Conservation (phyloP, 2,113 vertebrate genomes). For the Plestiodon gilberti region DNA sequence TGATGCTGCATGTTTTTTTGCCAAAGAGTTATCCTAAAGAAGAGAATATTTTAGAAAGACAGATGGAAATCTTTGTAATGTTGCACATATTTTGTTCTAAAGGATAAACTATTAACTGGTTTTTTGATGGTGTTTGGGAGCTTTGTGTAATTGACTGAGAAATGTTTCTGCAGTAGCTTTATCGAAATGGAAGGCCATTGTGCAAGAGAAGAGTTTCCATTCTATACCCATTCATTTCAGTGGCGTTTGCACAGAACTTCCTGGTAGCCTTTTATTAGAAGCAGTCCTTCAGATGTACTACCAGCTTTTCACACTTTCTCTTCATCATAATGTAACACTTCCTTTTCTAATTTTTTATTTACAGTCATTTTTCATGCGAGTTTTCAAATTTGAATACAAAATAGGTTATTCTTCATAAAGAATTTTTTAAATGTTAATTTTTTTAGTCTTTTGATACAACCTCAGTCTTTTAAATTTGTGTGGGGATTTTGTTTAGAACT, state of each 20-base stretch:
- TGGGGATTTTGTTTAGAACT: slow-evolving; percentile 45
- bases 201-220: background rate
- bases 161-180: background rate
- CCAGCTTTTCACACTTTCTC: background rate
- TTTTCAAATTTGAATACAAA: slow-evolving; percentile 62
- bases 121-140: background rate
- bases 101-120: slow-evolving; percentile 16
- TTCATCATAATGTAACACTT: background rate
- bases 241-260: background rate
- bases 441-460: slow-evolving; percentile 50
- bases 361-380: slow-evolving; percentile 40
- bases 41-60: slow-evolving; percentile 35
- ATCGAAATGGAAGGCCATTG: background rate
- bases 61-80: background rate
- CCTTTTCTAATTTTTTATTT: slow-evolving; percentile 48
- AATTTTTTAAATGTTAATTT: slow-evolving; percentile 49
- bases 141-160: background rate
- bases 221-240: background rate
- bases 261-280: background rate
- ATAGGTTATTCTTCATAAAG: slow-evolving; percentile 37
- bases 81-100: slow-evolving; percentile 20
- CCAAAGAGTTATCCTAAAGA: slow-evolving; percentile 36
- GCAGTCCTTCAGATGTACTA: background rate
- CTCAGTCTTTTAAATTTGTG: slow-evolving; percentile 46
- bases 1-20: background rate